Base-by-base conservation (phyloP, 2,113 vertebrate species). In the Hydropotes inermis region DNA sequence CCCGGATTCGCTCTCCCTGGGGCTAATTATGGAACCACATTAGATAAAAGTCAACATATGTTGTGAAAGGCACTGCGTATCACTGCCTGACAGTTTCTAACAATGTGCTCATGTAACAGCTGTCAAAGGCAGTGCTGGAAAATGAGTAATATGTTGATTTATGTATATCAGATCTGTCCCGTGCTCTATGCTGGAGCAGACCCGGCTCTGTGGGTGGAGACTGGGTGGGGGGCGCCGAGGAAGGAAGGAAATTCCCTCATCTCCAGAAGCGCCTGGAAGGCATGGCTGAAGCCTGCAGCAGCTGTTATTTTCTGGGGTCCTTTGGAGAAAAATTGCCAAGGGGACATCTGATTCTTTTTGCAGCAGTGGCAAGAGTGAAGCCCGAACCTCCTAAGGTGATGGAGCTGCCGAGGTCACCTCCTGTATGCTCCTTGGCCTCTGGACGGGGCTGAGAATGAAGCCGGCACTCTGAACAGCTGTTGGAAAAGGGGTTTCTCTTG, bases 21-120 rank as follows among this genome's bases (percentile, higher is more conserved):
- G 98, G 99, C 98, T 99, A 99, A 99, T 99, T 99, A 98, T 39
- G 97, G 98, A 99, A 99, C 98, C 98, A 98, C 98, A 98, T 99
- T 98, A 99, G 99, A 99, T 99, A 99, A 99, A 99, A 99, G 99
- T 99, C 99, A 99, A 99, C 99, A 99, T 99, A 99, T 99, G 99
- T 99, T 99, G 98, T 97, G 98, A 99, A 99, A 99, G 98, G 98
- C 99, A 98, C 98, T 79, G 98, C 98, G 99, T 98, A 98, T 99
- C 98, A 98, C 98, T 47, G 98, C 98, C 98, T 99, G 99, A 99
- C 99, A 99, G 99, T 87, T 99, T 98, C 98, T 99, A 99, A 99
- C 99, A 99, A 99, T 99, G 99, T 98, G 98, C 98, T 99, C 98
- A 98, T 99, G 98, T 98, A 99, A 98, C 99, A 99, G 99, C 99